Evolutionary conservation across 2,888 invertebrate species (phyloP).

Genomic region (Lycia hirtaria): DNA sequence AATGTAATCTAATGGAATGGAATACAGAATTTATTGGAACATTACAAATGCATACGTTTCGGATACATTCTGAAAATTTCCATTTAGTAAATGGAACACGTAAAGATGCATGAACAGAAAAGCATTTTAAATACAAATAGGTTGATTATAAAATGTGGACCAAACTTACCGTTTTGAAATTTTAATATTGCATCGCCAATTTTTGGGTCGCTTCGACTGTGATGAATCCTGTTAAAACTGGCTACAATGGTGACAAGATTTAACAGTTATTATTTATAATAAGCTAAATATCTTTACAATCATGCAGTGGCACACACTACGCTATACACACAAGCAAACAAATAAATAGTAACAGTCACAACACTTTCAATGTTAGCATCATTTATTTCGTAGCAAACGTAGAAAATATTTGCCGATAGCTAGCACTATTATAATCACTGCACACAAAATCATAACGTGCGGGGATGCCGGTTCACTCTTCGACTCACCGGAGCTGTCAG

Average conservation of each 20-base stretch:
- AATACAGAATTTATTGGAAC: conserved; percentile 35
- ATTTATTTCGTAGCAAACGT: conserved; percentile 68
- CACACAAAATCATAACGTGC: conserved; percentile 82
- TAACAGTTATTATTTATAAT: conserved; percentile 16
- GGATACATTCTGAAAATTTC: conserved; percentile 47
- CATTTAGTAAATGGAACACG: conserved; percentile 49
- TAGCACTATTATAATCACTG: conserved; percentile 78
- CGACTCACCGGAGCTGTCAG: conserved; percentile 82
- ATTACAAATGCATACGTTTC: conserved; percentile 42
- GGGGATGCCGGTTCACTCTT: conserved; percentile 69
- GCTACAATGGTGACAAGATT: conserved; percentile 20
- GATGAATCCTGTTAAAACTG: conserved; percentile 31
- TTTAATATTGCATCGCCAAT: conserved; percentile 29
- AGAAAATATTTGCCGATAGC: conserved; percentile 74
- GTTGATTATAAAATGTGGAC: conserved; percentile 9
- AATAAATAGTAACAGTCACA: conserved; percentile 49
- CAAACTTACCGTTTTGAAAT: conserved; percentile 54
- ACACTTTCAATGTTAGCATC: conserved; percentile 51
- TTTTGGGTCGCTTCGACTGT: conserved; percentile 30
- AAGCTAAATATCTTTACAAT: conserved; percentile 45
- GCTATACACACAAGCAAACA: conserved; percentile 43
- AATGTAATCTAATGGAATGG: conserved; percentile 43
- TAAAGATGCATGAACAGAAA: conserved; percentile 35
- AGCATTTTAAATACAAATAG: conserved; percentile 20
- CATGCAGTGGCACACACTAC: conserved; percentile 66